Percentiles rank a stretch among this genome's conserved stretches.
Evolutionary conservation across 1,140 invertebrate species (phyloP).

Genomic region (Rhagoletis pomonella): DNA sequence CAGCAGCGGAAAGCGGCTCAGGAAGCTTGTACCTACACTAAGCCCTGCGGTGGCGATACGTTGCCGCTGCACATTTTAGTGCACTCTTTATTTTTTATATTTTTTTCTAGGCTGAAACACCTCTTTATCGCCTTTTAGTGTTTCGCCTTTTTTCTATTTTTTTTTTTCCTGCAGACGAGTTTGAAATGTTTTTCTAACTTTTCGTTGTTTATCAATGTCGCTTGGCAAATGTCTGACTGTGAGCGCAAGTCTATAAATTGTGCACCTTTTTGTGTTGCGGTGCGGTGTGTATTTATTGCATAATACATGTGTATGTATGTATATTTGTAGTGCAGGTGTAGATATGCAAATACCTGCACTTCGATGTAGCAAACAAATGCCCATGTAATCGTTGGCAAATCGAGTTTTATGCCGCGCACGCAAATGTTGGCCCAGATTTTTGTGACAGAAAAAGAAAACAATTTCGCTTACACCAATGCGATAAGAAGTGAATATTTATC

Average conservation of each 20-base stretch:
- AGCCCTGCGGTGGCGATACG: not conserved
- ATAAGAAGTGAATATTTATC: too few relatives aligned
- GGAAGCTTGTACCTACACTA: not conserved
- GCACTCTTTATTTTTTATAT: not conserved
- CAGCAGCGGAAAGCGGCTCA: not conserved
- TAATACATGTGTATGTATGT: not conserved
- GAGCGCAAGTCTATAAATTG: slow-evolving; percentile 36
- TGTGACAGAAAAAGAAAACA: not conserved
- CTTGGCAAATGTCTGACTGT: slow-evolving; percentile 1
- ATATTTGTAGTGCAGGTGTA: not conserved
- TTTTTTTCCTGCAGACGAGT: too few relatives aligned
- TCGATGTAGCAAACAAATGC: not conserved
- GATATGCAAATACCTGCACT: not conserved
- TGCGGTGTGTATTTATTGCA: not conserved
- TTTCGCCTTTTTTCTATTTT: not conserved
- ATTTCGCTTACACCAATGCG: too few relatives aligned
- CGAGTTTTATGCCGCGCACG: slow-evolving; percentile 3
- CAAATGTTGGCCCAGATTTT: slow-evolving; percentile 20
- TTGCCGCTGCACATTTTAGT: slow-evolving; percentile 9
- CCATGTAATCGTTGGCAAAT: slow-evolving; percentile 13
- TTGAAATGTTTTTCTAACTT: slow-evolving; percentile 43
- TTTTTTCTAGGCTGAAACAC: not conserved
- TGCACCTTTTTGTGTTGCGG: not conserved
- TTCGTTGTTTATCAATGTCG: slow-evolving; percentile 33
- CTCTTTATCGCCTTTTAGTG: slow-evolving; percentile 44